Base-by-base conservation (phyloP, 1,140 invertebrate genomes). In the Periplaneta americana region DNA sequence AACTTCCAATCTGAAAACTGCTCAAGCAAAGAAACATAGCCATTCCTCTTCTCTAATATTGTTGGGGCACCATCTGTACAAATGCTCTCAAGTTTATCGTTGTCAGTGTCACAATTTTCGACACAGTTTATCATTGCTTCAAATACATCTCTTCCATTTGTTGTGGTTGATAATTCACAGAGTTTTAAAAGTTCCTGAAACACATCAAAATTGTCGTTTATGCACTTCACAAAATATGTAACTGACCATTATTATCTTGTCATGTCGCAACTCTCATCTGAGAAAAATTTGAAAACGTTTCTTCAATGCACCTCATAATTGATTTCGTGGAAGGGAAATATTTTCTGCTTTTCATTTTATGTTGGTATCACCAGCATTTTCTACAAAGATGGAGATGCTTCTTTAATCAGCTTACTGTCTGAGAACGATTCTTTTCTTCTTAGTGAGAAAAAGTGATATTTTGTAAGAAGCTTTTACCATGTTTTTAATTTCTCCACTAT, bases 251-350 rank as follows among this genome's bases (percentile, higher is more conserved):
- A 6, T 79, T 34, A n/a, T n/a, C n/a, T n/a, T 4, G 9, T 79
- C 34, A 79, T 39, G 75, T 76, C 33, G 1, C 75, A 17, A 34
- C 75, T 76, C n/a, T 76, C 2, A 76, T 76, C 75, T 76, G 4
- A 57, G 48, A 57, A 57, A n/a, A 18, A n/a, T 57, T n/a, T 57
- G 4, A 1, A 57, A 57, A 57, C 4, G n/a, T 75, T 75, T 75
- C 31, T 75, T 75, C 75, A 75, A 75, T 75, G 75, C 75, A 31
- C 75, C 75, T 75, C 75, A 75, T 75, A 28, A 75, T 33, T 75
- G 75, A 75, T 75, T 75, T 75, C 75, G 75, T 28, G 75, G 11
- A 15, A 28, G 75, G 75, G 75, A 75, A 28, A 75, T 75, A 75
- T 75, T 75, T 75, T 75, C 75, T 28, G 75, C 75, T 31, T 17